phyloP scores from a whole-genome alignment of 2,797 vertebrate genomes.

The Alfaro cultratus region DNA sequence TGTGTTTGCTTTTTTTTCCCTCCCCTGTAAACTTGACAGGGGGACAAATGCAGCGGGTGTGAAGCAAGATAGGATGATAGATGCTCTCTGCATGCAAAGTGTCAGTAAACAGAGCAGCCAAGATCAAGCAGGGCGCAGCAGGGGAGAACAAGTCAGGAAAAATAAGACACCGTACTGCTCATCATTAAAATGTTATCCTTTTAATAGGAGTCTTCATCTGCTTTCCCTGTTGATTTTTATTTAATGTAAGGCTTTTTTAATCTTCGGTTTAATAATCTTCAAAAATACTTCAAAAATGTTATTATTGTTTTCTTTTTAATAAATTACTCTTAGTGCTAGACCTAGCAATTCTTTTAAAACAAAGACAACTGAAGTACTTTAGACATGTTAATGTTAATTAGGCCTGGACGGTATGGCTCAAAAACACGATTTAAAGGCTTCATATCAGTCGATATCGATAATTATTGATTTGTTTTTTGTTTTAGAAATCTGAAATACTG shows the following conservation, averaged over 20 bases:
- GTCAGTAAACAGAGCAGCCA: slow-evolving; percentile 41
- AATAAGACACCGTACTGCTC: not conserved
- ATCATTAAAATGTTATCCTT: not conserved
- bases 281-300: too few species aligned
- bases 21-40: slow-evolving; percentile 31
- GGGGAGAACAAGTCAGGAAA: slow-evolving; percentile 15
- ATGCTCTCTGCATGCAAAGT: slow-evolving; percentile 49
- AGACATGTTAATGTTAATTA: not conserved
- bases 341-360: not conserved
- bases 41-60: slow-evolving; percentile 33
- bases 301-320: not conserved
- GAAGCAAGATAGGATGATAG: slow-evolving; percentile 45
- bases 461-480: too few species aligned
- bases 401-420: too few species aligned
- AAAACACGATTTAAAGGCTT: too few species aligned
- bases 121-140: slow-evolving; percentile 29
- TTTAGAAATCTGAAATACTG: too few species aligned
- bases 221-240: not conserved
- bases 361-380: not conserved
- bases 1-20: slow-evolving; percentile 15
- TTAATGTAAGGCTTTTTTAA: not conserved
- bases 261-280: too few species aligned
- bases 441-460: too few species aligned
- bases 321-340: not conserved
- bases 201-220: not conserved